These are phyloP conservation scores for Stichodactyla helianthus DNA, from an alignment of 64 coral and sea anemone species.

Conservation along the genomic window DNA sequence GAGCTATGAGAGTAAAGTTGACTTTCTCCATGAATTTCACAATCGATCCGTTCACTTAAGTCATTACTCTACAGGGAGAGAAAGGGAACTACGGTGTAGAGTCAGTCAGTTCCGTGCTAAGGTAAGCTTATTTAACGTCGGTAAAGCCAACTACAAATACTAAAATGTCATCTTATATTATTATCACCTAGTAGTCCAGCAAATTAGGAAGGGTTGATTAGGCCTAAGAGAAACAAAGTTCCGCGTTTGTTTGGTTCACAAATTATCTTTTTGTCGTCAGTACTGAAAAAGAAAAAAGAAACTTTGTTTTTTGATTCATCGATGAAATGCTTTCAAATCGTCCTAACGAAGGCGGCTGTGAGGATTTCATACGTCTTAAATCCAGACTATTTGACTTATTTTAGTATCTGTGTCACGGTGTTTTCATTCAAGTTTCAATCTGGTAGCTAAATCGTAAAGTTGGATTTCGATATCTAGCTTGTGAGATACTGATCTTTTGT, in stretches of 20 bases:
- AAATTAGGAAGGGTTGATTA: too few species aligned
- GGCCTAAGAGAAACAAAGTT: too few species aligned
- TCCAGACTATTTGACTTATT: too few species aligned
- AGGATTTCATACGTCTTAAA: too few species aligned
- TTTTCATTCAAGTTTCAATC: not conserved
- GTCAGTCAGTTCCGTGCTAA: not conserved
- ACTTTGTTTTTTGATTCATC: too few species aligned
- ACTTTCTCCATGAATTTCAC: not conserved
- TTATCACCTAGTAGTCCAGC: too few species aligned
- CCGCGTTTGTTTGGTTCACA: too few species aligned
- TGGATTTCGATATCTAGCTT: not conserved
- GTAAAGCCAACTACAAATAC: not conserved
- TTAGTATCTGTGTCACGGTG: not conserved
- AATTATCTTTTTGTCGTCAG: too few species aligned
- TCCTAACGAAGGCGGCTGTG: too few species aligned
- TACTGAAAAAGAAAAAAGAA: too few species aligned
- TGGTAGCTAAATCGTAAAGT: not conserved
- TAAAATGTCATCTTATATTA: not conserved
- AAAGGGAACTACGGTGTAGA: not conserved
- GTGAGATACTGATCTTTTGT: not conserved
- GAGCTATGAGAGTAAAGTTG: not conserved
- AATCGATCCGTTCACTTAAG: not conserved
- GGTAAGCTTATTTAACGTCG: not conserved
- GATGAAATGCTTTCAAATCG: too few species aligned
- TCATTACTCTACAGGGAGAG: not conserved